Evolutionary conservation across 2,113 vertebrate genomes (phyloP).

Genomic region (Amazona vittata): DNA sequence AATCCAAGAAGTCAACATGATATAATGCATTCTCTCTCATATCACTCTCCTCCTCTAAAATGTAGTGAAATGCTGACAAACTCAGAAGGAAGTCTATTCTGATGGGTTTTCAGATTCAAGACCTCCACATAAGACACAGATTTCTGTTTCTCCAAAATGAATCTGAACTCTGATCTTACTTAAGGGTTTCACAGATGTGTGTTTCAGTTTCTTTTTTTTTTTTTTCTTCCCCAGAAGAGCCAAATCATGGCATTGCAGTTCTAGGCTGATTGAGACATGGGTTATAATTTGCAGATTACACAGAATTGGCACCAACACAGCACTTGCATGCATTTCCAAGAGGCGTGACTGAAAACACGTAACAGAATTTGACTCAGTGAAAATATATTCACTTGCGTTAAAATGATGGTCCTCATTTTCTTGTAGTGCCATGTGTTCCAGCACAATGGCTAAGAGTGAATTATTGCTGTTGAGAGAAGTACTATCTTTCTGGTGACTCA

Average conservation of each 20-base stretch:
- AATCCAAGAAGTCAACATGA: background rate
- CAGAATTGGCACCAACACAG: background rate
- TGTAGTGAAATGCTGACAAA: background rate
- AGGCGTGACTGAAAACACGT: background rate
- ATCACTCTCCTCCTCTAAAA: background rate
- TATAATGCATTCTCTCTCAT: background rate
- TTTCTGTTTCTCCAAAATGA: background rate
- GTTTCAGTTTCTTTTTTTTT: background rate
- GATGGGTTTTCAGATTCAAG: background rate
- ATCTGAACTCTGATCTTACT: background rate
- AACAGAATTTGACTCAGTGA: background rate
- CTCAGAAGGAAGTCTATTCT: background rate
- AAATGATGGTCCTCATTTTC: background rate
- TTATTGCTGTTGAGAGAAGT: conserved; percentile 1
- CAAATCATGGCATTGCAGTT: background rate
- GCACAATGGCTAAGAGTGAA: background rate
- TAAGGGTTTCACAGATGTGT: background rate
- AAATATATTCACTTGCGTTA: background rate
- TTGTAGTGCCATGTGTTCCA: background rate
- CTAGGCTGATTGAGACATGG: background rate
- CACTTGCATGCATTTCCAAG: background rate
- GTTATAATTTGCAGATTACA: background rate
- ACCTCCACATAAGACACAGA: background rate
- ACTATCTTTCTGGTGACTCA: background rate
- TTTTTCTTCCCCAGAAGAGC: background rate